Base-by-base conservation (phyloP, 2,797 vertebrate genomes). In the Chiloscyllium punctatum region DNA sequence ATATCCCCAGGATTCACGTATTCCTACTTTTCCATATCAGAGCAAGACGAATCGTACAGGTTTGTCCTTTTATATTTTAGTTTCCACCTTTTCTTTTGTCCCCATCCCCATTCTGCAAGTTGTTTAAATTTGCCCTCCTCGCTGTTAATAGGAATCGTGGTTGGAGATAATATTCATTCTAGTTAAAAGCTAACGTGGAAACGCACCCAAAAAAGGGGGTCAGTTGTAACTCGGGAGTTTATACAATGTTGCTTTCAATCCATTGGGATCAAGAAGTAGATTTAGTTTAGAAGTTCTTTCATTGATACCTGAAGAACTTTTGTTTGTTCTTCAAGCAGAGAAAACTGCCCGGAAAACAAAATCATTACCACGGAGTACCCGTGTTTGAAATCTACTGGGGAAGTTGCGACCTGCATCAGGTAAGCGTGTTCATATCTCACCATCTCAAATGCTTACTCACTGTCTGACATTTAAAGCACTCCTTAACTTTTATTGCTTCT, bases 321-420 rank as follows among this genome's bases (percentile, higher is more conserved):
- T 15, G 7, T 95, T 95, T 57, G 27, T 77, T 95, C 27, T 95
- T 77, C 11, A 53, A 95, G 69, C 97, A 99, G 99, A 96, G 98
- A 98, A 96, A 97, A 98, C 95, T 99, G 99, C 96, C 98, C 98
- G 0, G 98, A 99, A 96, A 98, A 97, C 97, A 99, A 98, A 96
- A 98, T 99, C 96, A 98, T 98, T 33, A 99, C 99, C 7, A 98
- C 98, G 3, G 98, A 98, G 88, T 99, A 99, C 96, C 98, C 98
- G 4, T 99, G 99, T 96, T 96, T 99, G 96, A 99, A 99, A 96
- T 95, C 98, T 84, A 98, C 98, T 0, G 99, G 99, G 66, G 98
- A 99, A 96, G 97, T 98, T 90, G 97, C 99, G 68, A 99, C 98
- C 94, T 99, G 99, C 96, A 99, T 99, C 98, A 99, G 98, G 99